These are phyloP conservation scores for Cotesia typhae DNA, from an alignment of 1,140 invertebrate genomes.

Conservation along the genomic window DNA sequence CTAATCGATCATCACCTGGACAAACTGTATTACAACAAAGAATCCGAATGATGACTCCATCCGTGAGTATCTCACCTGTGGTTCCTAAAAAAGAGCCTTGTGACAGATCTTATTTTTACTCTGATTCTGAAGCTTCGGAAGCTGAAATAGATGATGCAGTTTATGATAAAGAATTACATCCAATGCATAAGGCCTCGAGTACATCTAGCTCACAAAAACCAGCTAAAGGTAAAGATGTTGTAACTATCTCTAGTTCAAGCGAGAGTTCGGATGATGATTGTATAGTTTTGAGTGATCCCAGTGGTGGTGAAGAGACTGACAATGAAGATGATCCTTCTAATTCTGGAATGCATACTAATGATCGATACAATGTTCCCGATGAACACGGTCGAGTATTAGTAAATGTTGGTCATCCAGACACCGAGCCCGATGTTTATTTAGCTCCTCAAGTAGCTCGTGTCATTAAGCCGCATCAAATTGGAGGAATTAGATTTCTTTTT, in stretches of 20 bases:
- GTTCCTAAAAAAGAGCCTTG: constrained; percentile 61
- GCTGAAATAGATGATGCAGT: constrained; percentile 57
- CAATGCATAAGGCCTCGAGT: constrained; percentile 50
- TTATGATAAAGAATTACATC: constrained; percentile 55
- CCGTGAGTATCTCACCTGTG: constrained; percentile 65
- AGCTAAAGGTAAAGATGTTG: constrained; percentile 65
- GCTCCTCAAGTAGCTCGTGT: constrained; percentile 90
- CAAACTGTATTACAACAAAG: constrained; percentile 59
- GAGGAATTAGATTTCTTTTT: constrained; percentile 94
- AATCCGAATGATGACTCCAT: constrained; percentile 66
- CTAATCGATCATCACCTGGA: constrained; percentile 43
- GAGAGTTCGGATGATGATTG: constrained; percentile 80
- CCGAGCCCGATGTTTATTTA: constrained; percentile 93
- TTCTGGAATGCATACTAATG: constrained; percentile 85
- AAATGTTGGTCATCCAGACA: constrained; percentile 94
- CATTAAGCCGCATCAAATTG: constrained; percentile 97
- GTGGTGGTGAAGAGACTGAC: constrained; percentile 70
- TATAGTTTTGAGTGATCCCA: constrained; percentile 78
- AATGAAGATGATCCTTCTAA: constrained; percentile 74
- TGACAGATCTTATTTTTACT: constrained; percentile 58
- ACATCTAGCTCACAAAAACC: constrained; percentile 55
- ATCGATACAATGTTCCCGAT: constrained; percentile 91
- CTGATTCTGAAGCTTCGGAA: constrained; percentile 61
- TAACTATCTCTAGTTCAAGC: constrained; percentile 74
- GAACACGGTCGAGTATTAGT: constrained; percentile 91